Conservation (phyloP, 2,888 invertebrate genomes). For the Lycophotia porphyrea region DNA sequence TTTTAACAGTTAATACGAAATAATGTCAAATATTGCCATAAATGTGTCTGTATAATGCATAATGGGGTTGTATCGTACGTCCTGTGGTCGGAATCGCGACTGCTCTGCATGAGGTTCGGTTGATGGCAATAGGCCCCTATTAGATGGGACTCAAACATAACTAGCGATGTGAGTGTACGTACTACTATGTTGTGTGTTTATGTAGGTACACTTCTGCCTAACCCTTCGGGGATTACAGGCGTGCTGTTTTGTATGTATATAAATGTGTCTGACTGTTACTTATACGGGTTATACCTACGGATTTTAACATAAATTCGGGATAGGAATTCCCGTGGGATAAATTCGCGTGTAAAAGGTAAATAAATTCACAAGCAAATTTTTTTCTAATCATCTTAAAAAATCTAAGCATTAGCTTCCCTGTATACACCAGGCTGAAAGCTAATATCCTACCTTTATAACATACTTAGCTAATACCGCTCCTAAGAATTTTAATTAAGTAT, state of each 20-base stretch:
- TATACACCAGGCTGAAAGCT: conserved; percentile 26
- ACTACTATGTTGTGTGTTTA: no score
- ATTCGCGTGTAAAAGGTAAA: background rate
- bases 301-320: background rate
- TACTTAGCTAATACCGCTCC: conserved; percentile 46
- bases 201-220: no score
- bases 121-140: no score
- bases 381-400: background rate
- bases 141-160: no score
- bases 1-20: background rate
- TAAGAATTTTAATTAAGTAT: conserved; percentile 52
- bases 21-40: background rate
- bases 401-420: conserved; percentile 2
- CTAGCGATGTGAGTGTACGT: no score
- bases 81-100: no score
- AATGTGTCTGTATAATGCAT: no score
- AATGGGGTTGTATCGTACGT: no score
- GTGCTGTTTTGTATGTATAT: background rate
- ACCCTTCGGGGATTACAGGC: no score
- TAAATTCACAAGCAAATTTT: background rate
- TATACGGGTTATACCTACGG: background rate
- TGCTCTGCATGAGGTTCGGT: no score
- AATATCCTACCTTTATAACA: conserved; percentile 42
- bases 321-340: background rate
- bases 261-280: background rate